Evolutionary conservation across 2,888 invertebrate species (phyloP), one percentile per base, ranked within the genome.

Genomic region (Petrolisthes cinctipes): DNA sequence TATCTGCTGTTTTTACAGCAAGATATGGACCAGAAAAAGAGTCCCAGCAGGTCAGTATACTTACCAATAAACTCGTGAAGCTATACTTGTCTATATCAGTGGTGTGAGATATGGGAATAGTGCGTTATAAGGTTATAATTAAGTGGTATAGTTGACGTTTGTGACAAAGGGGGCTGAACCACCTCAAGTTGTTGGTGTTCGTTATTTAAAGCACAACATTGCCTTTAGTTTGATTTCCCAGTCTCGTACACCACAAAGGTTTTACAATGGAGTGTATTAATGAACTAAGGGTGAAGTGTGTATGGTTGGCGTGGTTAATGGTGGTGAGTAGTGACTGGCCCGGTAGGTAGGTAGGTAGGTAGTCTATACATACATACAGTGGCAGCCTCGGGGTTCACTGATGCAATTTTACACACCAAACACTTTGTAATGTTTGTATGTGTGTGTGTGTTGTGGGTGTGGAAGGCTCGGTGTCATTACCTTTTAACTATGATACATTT

Each of bases 1-100:
- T 88, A 76, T 85, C 88, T 85, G 88, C 88, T 85, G 88, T 85
- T 61, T 68, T 88, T 17, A 85, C 88, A 85, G 82, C 88, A 85
- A 85, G 88, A 85, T 88, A 88, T 88, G 88, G 88, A 88, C 88
- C 88, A 85, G 68, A 88, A 88, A 82, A 88, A 88, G 88, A 88
- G 88, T 82, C 88, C 88, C 51, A 85, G 88, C 85, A 88, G 88
- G 88, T 88, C 68, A 88, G 85, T 86, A 66, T 68, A 23, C 51
- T 51, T 9, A 5, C 17, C 54, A 20, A 23, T 23, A 23, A n/a
- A 14, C 6, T 53, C 5, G 61, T 79, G 20, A 53, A 7, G 2
- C 17, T 4, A 82, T 17, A 20, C 23, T 14, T 68, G 7, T 56
- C 11, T 5, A 20, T n/a, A 5, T 6, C 51, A 11, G 71, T n/a